Conservation (phyloP, 1,140 invertebrate species). For the Drosophila cardini region DNA sequence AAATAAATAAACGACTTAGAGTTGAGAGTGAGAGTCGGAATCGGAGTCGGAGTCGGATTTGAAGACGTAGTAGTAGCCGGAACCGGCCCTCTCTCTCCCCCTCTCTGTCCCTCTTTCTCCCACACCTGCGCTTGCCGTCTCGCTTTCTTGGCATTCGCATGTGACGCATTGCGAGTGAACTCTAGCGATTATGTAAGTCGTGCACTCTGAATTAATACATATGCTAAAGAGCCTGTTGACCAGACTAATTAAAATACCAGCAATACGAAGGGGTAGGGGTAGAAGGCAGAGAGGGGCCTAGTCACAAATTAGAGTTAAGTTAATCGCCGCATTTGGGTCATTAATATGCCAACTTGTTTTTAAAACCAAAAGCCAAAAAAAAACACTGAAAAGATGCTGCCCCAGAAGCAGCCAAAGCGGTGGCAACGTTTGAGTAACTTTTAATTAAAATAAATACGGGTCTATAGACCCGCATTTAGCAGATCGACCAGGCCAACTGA, state of each 20-base stretch:
- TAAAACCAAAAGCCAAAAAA: too few relatives aligned
- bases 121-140: neutral
- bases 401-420: constrained; percentile 21
- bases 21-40: constrained; percentile 44
- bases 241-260: constrained; percentile 44
- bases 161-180: constrained; percentile 34
- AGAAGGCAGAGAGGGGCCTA: neutral
- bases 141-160: constrained; percentile 16
- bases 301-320: constrained; percentile 36
- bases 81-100: constrained; percentile 41
- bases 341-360: constrained; percentile 31
- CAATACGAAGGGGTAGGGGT: neutral
- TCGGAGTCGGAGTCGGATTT: too few relatives aligned
- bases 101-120: neutral
- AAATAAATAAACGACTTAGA: constrained; percentile 65
- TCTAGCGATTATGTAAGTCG: constrained; percentile 30
- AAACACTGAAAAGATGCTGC: constrained; percentile 25
- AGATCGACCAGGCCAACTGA: neutral
- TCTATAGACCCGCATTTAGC: constrained; percentile 3
- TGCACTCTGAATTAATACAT: constrained; percentile 40
- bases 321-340: constrained; percentile 34
- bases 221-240: constrained; percentile 38
- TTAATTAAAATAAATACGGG: constrained; percentile 39
- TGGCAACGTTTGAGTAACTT: constrained; percentile 36
- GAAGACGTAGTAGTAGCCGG: constrained; percentile 59